Percentiles rank a stretch among this genome's conserved stretches.
Evolutionary conservation across 2,888 invertebrate genomes (phyloP).

Genomic region (Eupithecia tripunctaria): DNA sequence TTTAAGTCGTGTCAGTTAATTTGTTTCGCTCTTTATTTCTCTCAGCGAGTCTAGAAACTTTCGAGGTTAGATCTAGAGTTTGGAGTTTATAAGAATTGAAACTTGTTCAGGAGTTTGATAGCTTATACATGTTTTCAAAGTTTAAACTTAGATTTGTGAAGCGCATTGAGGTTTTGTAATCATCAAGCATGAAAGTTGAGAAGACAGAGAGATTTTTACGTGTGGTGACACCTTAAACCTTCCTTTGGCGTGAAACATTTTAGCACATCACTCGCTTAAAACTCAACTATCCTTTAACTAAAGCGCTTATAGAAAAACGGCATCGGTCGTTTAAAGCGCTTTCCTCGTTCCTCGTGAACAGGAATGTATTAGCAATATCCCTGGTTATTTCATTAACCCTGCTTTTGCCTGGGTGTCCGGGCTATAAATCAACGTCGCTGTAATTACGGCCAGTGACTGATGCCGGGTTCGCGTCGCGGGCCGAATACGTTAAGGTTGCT

Average conservation of each 20-base stretch:
- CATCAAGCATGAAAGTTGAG: not conserved
- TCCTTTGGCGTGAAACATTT: not conserved
- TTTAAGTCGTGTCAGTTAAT: slow-evolving; percentile 1
- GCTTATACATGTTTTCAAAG: slow-evolving; percentile 13
- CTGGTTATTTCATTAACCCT: slow-evolving; percentile 53
- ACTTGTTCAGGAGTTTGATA: slow-evolving; percentile 9
- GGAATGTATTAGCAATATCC: slow-evolving; percentile 49
- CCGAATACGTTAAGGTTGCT: slow-evolving; percentile 33
- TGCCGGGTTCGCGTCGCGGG: slow-evolving; percentile 42
- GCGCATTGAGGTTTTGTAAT: not conserved
- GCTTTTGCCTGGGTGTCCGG: slow-evolving; percentile 50
- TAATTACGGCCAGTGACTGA: slow-evolving; percentile 52
- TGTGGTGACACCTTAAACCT: not conserved
- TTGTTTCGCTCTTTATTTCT: not conserved
- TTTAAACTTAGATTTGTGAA: slow-evolving; percentile 8
- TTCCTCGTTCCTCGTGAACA: slow-evolving; percentile 28
- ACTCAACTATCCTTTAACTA: not conserved
- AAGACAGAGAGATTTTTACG: not conserved
- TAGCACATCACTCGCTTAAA: not conserved
- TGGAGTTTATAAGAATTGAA: slow-evolving; percentile 16
- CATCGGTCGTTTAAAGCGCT: not conserved
- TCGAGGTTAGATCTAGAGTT: slow-evolving; percentile 9
- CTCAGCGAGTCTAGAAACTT: slow-evolving; percentile 14
- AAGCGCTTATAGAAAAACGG: not conserved
- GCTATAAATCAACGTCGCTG: slow-evolving; percentile 57